phyloP scores from a whole-genome alignment of 2,888 invertebrate genomes.

The Harpagoxenus sublaevis region DNA sequence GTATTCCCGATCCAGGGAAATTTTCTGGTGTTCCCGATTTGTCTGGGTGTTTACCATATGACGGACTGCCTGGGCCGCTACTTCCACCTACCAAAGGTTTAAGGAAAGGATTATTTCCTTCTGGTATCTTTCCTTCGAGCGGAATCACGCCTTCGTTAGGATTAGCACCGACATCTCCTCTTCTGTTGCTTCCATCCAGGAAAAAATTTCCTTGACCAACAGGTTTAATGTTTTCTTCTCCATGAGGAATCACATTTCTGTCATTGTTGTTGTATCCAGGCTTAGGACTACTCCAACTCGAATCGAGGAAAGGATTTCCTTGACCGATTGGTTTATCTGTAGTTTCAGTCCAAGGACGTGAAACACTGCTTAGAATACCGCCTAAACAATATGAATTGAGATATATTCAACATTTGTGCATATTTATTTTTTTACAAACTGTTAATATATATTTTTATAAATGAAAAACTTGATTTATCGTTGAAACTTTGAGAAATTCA shows the following conservation, averaged over 20 bases:
- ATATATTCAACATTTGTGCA: neutral
- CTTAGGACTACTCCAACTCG: neutral
- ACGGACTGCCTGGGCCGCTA: neutral
- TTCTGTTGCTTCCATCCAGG: neutral
- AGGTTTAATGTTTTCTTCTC: conserved; percentile 12
- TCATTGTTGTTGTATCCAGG: conserved; percentile 5
- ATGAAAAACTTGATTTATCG: too few species aligned
- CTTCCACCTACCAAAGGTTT: neutral
- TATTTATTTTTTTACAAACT: neutral
- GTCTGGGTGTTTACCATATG: neutral
- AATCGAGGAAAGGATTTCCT: conserved; percentile 62
- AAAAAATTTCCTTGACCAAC: conserved; percentile 41
- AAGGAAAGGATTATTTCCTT: conserved; percentile 13
- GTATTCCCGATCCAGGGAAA: neutral
- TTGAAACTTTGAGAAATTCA: neutral
- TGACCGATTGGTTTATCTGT: conserved; percentile 47
- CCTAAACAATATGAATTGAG: conserved; percentile 5
- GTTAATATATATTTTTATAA: neutral
- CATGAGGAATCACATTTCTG: conserved; percentile 24
- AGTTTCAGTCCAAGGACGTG: neutral
- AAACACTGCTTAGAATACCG: neutral
- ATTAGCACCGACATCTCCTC: neutral
- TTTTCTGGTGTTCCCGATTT: neutral
- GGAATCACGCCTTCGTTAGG: neutral
- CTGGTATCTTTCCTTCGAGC: neutral